A percentile compares a stretch with the other conserved stretches of the same genome.
Conservation (phyloP, 1,140 invertebrate species). For the Tetragonula clypearis region DNA sequence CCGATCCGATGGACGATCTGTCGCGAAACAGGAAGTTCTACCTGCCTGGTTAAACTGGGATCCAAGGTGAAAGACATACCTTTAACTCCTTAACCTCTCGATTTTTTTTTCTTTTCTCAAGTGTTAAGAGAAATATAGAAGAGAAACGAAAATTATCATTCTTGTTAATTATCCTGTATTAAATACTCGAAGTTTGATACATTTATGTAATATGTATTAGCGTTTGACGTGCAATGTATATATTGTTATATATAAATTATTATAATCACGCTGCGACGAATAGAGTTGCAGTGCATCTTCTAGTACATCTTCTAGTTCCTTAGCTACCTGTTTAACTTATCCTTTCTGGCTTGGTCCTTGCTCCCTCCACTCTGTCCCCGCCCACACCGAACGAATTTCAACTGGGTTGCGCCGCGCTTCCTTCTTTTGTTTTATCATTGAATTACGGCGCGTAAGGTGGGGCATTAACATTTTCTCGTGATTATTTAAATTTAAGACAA, state of each 20-base stretch:
- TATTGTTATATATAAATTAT: no score
- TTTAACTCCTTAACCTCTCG: no score
- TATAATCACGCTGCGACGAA: not conserved
- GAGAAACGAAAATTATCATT: not conserved
- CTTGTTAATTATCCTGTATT: no score
- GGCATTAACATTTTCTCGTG: conserved; percentile 76
- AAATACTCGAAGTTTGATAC: no score
- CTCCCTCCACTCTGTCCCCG: not conserved
- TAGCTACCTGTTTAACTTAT: conserved; percentile 27
- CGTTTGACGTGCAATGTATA: no score
- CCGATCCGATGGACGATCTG: not conserved
- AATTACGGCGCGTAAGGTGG: conserved; percentile 64
- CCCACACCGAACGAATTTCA: conserved; percentile 25
- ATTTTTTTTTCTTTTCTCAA: no score
- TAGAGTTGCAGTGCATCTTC: conserved; percentile 9
- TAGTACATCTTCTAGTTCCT: conserved; percentile 18
- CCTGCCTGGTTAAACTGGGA: not conserved
- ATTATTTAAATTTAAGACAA: conserved; percentile 79
- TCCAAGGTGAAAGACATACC: no score
- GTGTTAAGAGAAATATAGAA: no score
- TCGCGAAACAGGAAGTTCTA: not conserved
- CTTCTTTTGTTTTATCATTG: conserved; percentile 74
- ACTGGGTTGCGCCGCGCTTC: conserved; percentile 24
- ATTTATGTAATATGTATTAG: no score
- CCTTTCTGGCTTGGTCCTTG: conserved; percentile 14